Percentiles rank a stretch among this genome's conserved stretches.
phyloP scores from a whole-genome alignment of 2,113 vertebrate species.

The Phasianus colchicus region DNA sequence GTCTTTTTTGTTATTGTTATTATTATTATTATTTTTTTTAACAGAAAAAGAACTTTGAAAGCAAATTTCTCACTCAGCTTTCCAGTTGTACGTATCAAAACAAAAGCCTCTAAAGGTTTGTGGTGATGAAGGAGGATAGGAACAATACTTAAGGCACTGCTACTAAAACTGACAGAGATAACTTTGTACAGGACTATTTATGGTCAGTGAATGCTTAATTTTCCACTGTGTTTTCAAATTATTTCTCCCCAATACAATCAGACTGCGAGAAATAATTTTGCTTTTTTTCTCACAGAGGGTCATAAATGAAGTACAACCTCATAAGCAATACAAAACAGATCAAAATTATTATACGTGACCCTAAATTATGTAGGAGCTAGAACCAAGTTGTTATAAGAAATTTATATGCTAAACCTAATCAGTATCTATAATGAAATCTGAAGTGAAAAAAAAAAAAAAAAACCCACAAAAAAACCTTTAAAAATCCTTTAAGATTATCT shows the following conservation, averaged over 20 bases:
- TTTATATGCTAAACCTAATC: background rate
- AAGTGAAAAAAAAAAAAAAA: background rate
- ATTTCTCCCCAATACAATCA: background rate
- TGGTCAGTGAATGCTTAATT: background rate
- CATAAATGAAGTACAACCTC: background rate
- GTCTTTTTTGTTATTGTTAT: background rate
- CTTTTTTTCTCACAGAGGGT: background rate
- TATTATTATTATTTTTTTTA: background rate
- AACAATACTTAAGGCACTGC: background rate
- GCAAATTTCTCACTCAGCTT: background rate
- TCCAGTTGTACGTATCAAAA: background rate
- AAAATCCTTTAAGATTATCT: background rate
- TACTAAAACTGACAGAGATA: background rate
- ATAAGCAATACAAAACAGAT: background rate
- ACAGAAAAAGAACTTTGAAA: background rate
- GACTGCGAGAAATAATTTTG: background rate
- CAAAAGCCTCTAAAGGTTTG: background rate
- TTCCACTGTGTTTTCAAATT: background rate
- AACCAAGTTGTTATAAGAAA: background rate
- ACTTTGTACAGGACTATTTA: background rate
- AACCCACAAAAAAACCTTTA: background rate
- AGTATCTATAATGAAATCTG: background rate
- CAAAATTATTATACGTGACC: background rate
- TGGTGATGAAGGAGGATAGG: background rate
- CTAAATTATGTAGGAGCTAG: background rate